Evolutionary conservation across 37 sponge, comb jelly and placozoan genomes (phyloP).

Genomic region (Chondrilla cf. caribensis): DNA sequence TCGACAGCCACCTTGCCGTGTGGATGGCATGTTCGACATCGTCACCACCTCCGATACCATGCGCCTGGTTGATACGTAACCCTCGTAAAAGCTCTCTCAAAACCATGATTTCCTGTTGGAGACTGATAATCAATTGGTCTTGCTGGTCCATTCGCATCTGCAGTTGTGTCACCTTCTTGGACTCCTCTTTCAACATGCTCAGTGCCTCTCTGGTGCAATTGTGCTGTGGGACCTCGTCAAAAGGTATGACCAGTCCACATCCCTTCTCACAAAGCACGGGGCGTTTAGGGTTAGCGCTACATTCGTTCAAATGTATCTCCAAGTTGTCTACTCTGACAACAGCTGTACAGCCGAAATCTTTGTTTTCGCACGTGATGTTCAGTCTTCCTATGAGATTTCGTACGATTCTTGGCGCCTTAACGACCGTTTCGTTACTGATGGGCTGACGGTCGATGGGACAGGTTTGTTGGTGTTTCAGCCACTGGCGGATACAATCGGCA

Average conservation of each 20-base stretch:
- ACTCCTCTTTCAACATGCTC: conserved; percentile 38
- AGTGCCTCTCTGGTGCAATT: conserved; percentile 71
- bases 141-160: conserved; percentile 47
- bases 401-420: conserved; percentile 86
- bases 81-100: conserved; percentile 77
- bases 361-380: conserved; percentile 83
- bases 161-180: conserved; percentile 26
- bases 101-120: conserved; percentile 53
- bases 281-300: conserved; percentile 84
- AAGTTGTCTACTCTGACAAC: conserved; percentile 76
- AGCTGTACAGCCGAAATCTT: conserved; percentile 77
- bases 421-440: conserved; percentile 66
- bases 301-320: conserved; percentile 65
- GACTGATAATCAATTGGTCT: background rate
- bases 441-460: conserved; percentile 90
- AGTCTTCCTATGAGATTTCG: conserved; percentile 85
- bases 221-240: conserved; percentile 82
- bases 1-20: conserved; percentile 67
- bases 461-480: conserved; percentile 83
- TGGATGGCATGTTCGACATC: conserved; percentile 71
- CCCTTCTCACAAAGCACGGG: conserved; percentile 88
- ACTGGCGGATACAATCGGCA: conserved; percentile 79
- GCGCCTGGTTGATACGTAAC: conserved; percentile 44
- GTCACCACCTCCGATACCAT: conserved; percentile 42
- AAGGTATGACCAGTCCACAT: conserved; percentile 78